phyloP scores from a whole-genome alignment of 2,113 vertebrate species.

The Scomber japonicus region DNA sequence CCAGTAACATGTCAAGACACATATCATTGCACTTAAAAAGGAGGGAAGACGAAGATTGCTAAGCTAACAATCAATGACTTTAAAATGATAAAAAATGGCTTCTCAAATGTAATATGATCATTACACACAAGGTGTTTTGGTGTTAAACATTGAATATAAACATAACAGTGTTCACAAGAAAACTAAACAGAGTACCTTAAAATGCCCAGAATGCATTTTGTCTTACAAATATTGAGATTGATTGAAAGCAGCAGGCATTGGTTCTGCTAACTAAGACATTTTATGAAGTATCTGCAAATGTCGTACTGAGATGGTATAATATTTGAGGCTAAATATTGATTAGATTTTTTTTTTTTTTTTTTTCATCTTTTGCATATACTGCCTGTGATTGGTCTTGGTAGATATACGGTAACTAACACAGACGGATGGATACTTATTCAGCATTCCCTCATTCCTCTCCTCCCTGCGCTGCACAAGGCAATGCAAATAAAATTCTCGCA shows the following conservation, averaged over 20 bases:
- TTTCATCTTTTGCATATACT: background rate
- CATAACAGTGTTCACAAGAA: background rate
- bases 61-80: too few relatives aligned
- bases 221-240: background rate
- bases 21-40: background rate
- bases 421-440: background rate
- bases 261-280: background rate
- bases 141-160: background rate
- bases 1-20: background rate
- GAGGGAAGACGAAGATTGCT: background rate
- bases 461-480: conserved; percentile 1
- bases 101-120: background rate
- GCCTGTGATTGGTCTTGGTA: too few relatives aligned
- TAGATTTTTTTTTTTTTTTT: too few relatives aligned
- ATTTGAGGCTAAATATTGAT: background rate
- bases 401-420: too few relatives aligned
- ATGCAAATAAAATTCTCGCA: background rate
- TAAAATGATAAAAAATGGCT: background rate
- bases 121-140: background rate
- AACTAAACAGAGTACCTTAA: conserved; percentile 1
- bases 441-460: background rate
- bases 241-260: background rate
- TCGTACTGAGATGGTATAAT: background rate
- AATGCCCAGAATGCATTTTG: conserved; percentile 2
- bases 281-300: background rate